A percentile compares a stretch with the other conserved stretches of the same genome.
Evolutionary conservation across 2,888 invertebrate species (phyloP).

Genomic region (Acanthoscelides obtectus): DNA sequence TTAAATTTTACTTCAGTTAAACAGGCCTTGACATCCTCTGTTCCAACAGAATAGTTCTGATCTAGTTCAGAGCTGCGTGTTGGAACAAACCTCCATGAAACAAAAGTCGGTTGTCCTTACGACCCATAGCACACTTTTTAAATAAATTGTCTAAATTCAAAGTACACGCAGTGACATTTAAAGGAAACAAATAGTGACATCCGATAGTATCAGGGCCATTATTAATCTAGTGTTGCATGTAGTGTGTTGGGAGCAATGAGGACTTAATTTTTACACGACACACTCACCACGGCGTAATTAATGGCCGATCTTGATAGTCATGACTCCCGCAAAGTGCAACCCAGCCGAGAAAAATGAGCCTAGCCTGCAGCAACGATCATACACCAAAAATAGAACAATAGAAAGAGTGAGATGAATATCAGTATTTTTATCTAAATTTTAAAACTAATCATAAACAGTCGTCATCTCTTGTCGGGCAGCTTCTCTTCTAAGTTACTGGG

Average conservation of each 20-base stretch:
- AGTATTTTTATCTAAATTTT: too few species aligned
- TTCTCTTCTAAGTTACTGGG: too few species aligned
- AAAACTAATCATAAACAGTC: too few species aligned
- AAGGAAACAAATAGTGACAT: not conserved
- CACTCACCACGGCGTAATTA: not conserved
- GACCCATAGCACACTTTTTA: not conserved
- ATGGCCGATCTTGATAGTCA: not conserved
- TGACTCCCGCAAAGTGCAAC: not conserved
- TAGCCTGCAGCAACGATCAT: not conserved
- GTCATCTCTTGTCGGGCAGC: too few species aligned
- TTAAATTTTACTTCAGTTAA: too few species aligned
- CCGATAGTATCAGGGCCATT: not conserved
- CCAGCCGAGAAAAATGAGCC: not conserved
- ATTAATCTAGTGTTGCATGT: not conserved
- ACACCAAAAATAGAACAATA: not conserved
- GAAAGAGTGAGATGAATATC: too few species aligned
- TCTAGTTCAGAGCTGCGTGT: too few species aligned
- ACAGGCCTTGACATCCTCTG: too few species aligned
- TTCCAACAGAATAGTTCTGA: too few species aligned
- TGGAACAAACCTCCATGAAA: too few species aligned
- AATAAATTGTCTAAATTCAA: not conserved
- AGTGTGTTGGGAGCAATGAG: not conserved
- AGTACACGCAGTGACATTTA: not conserved
- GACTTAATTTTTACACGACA: not conserved
- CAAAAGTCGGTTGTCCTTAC: not conserved